A percentile compares a stretch with the other conserved stretches of the same genome.
Evolutionary conservation across 2,888 invertebrate genomes (phyloP).

Genomic region (Caradrina clavipalpis): DNA sequence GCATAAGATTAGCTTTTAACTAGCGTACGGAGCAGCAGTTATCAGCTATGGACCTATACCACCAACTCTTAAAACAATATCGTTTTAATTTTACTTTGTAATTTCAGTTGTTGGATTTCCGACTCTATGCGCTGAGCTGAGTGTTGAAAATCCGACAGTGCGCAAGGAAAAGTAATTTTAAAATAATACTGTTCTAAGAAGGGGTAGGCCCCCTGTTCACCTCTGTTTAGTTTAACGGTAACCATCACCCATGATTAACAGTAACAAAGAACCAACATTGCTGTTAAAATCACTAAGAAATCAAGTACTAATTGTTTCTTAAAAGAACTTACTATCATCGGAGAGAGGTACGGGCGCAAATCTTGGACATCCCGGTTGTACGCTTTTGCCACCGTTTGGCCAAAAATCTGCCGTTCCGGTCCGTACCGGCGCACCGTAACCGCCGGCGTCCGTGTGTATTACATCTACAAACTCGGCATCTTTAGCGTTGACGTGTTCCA

Average conservation of each 20-base stretch:
- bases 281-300: neutral
- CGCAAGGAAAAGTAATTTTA: too few relatives aligned
- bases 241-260: neutral
- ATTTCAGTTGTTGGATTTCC: too few relatives aligned
- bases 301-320: conserved; percentile 4
- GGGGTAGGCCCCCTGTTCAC: neutral
- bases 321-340: conserved; percentile 83
- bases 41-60: neutral
- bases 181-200: too few relatives aligned
- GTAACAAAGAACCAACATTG: neutral
- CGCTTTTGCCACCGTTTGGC: conserved; percentile 91
- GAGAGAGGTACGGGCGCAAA: conserved; percentile 88
- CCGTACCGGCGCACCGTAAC: conserved; percentile 90
- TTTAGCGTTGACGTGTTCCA: conserved; percentile 86
- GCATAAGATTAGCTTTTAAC: neutral
- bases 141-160: too few relatives aligned
- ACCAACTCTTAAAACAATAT: too few relatives aligned
- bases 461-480: conserved; percentile 92
- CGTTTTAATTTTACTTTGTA: too few relatives aligned
- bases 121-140: too few relatives aligned
- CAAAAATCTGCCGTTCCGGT: conserved; percentile 92
- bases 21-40: conserved; percentile 3
- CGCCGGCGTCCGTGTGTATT: conserved; percentile 93
- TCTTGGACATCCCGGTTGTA: conserved; percentile 91
- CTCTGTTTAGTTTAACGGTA: neutral